Base-by-base conservation (phyloP, 1,140 invertebrate genomes). In the Copidosoma floridanum region DNA sequence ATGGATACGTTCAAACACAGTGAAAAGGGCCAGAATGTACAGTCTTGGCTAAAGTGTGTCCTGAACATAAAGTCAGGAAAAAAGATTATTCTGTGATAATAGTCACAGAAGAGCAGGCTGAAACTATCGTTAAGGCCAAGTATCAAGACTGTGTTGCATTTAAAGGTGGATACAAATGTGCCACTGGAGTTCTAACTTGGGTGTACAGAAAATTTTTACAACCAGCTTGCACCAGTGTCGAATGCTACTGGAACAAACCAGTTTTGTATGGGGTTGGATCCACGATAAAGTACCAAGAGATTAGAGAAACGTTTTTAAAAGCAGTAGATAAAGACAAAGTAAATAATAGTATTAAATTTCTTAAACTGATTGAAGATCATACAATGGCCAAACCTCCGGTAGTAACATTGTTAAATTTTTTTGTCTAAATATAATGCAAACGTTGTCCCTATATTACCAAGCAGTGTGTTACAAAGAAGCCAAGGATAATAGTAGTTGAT, bases 111-210 rank as follows among this genome's bases (percentile, higher is more conserved):
- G 65, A 70, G 57, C 53, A 44, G 41, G 55, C 65, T 6, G 65
- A 70, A 51, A 29, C 35, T 26, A 57, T 68, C 23, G 10, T 62
- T 7, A 32, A 52, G n/a, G 40, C 57, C 38, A 32, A 46, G n/a
- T 73, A 69, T 54, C 16, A 68, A 27, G 66, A 71, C 38, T 71
- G 71, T 61, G 62, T 68, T 14, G 69, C 69, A 35, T 55, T 63
- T 10, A 12, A 23, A 61, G 69, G 66, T 67, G 69, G 68, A 23
- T 77, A 74, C 50, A 77, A 76, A 64, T 74, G 75, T 68, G 68
- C 65, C 7, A 52, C 57, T 1, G 75, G 71, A 23, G 71, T 78
- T 63, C 57, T 80, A 2, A 74, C 75, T 69, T 77, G 75, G 74
- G 26, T 68, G 14, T 71, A 78, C 66, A 51, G 73, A 44, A 48